A percentile compares a stretch with the other conserved stretches of the same genome.
These are phyloP conservation scores for Drosophila bipectinata DNA, from an alignment of 1,140 invertebrate genomes.

Conservation along the genomic window DNA sequence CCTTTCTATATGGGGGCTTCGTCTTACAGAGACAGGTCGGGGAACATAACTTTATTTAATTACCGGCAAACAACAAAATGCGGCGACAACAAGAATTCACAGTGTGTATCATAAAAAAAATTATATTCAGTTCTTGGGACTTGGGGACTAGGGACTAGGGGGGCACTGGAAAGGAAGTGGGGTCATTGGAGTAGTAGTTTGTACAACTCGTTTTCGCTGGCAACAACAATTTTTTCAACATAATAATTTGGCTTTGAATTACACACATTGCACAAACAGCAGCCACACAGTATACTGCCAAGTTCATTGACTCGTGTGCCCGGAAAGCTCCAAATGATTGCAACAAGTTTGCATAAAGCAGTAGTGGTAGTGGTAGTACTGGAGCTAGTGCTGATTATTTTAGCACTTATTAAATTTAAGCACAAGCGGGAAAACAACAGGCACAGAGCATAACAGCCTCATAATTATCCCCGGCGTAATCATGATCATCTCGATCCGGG, in stretches of 20 bases:
- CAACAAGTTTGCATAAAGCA: slow-evolving; percentile 71
- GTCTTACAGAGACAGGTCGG: slow-evolving; percentile 42
- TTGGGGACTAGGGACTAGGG: slow-evolving; percentile 7
- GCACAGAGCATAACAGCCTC: slow-evolving; percentile 32
- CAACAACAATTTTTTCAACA: slow-evolving; percentile 58
- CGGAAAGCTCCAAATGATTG: slow-evolving; percentile 60
- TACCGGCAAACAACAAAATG: slow-evolving; percentile 63
- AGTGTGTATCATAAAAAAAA: slow-evolving; percentile 75
- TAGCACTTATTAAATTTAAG: slow-evolving; percentile 80
- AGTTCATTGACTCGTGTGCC: slow-evolving; percentile 63
- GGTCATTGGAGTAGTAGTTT: slow-evolving; percentile 54
- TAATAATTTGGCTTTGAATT: slow-evolving; percentile 78
- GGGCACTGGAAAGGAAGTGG: slow-evolving; percentile 4
- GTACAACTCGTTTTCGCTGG: slow-evolving; percentile 45
- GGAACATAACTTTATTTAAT: slow-evolving; percentile 77
- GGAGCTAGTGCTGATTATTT: slow-evolving; percentile 68
- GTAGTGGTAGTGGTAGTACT: no score
- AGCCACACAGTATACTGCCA: slow-evolving; percentile 15
- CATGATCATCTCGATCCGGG: slow-evolving; percentile 53
- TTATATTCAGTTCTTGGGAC: slow-evolving; percentile 52
- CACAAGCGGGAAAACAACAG: slow-evolving; percentile 37
- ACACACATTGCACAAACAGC: slow-evolving; percentile 62
- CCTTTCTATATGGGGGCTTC: slow-evolving; percentile 18
- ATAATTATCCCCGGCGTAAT: slow-evolving; percentile 36
- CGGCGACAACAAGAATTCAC: slow-evolving; percentile 62